Evolutionary conservation across 2,797 vertebrate genomes (phyloP).

Genomic region (Acanthopagrus latus): DNA sequence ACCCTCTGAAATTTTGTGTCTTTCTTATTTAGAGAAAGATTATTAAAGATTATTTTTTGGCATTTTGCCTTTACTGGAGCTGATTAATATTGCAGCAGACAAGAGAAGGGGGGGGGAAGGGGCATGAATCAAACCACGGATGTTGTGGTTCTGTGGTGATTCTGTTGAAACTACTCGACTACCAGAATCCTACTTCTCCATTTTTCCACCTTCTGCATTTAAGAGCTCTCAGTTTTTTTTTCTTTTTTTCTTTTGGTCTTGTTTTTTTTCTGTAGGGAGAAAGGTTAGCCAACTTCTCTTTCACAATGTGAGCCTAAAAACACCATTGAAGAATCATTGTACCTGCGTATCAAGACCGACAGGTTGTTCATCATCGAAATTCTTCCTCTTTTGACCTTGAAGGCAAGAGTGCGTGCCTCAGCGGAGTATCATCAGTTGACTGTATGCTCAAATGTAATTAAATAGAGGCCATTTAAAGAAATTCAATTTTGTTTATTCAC

Average conservation of each 20-base stretch:
- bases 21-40: neutral
- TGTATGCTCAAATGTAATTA: neutral
- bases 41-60: neutral
- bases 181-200: neutral
- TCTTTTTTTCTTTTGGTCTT: neutral
- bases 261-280: neutral
- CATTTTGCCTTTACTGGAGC: neutral
- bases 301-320: neutral
- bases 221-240: neutral
- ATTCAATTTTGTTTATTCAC: neutral
- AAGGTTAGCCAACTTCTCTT: neutral
- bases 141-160: neutral
- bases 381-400: neutral
- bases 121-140: neutral
- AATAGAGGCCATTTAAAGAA: neutral
- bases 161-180: too few relatives aligned
- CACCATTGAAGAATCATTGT: neutral
- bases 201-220: neutral
- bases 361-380: neutral
- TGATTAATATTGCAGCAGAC: neutral
- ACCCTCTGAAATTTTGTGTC: neutral
- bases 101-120: neutral
- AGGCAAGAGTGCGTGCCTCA: neutral
- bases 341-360: conserved; percentile 2
- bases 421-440: neutral